Conservation (phyloP, 1,140 invertebrate species). For the Linepithema humile region DNA sequence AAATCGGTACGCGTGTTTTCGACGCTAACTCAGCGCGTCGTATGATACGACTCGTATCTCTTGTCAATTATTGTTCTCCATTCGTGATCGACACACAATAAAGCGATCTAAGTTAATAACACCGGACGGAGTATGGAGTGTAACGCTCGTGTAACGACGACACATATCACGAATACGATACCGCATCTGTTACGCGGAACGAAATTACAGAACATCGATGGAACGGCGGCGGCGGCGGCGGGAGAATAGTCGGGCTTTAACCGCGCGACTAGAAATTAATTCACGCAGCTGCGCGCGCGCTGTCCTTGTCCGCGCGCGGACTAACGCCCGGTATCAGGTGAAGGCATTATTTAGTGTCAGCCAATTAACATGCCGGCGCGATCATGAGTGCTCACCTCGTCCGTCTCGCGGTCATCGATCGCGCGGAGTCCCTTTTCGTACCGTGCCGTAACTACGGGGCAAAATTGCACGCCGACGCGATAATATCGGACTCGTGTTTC, state of each 20-base stretch:
- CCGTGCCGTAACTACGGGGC: constrained; percentile 61
- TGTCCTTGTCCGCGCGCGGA: constrained; percentile 65
- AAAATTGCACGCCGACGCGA: constrained; percentile 69
- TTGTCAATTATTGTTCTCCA: background rate
- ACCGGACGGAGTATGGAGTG: constrained; percentile 11
- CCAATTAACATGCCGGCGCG: constrained; percentile 72
- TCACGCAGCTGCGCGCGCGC: constrained; percentile 50
- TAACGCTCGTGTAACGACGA: constrained; percentile 6
- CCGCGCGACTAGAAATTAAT: constrained; percentile 65
- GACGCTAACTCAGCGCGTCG: background rate
- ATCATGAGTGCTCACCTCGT: constrained; percentile 66
- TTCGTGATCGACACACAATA: background rate
- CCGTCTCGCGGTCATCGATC: constrained; percentile 64
- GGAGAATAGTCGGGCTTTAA: constrained; percentile 39
- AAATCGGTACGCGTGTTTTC: background rate
- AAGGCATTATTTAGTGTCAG: constrained; percentile 72
- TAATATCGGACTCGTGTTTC: constrained; percentile 73
- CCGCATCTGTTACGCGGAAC: constrained; percentile 48
- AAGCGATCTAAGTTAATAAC: constrained; percentile 25
- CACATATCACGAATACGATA: constrained; percentile 49
- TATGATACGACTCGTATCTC: too few relatives aligned
- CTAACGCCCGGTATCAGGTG: constrained; percentile 66
- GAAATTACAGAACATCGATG: constrained; percentile 42
- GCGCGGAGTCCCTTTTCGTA: constrained; percentile 64
- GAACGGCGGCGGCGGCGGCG: constrained; percentile 27